Evolutionary conservation across 2,113 vertebrate species (phyloP), one percentile per base, ranked within the genome.

Genomic region (Sylvia atricapilla): DNA sequence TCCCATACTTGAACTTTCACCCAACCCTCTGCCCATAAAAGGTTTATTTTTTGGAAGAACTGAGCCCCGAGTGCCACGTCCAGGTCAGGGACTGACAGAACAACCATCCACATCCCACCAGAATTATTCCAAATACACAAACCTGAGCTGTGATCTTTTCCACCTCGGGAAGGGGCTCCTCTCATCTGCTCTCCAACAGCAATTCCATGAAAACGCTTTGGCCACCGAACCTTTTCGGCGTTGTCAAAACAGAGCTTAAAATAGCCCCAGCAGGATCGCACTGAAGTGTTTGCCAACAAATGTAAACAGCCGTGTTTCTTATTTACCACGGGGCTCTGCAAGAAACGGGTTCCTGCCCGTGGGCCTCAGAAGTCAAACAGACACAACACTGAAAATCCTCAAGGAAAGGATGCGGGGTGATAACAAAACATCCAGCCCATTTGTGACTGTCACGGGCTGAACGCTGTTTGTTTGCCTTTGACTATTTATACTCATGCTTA

Each of bases 401-500:
- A 46, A 88, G 88, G 84, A 90, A 89, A 93, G 90, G 95, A 92
- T 92, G 85, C 92, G 64, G 83, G 63, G 76, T 4, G 75, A 70
- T 49, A 95, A 94, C 93, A 90, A 96, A 92, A 74, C 67, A 5
- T 13, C 28, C 28, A 81, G 68, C 63, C 4, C 0, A 56, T 86
- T 33, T 88, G 82, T 67, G 82, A 93, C 59, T 59, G 83, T 69
- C 87, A 53, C 52, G 52, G 93, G 10, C 90, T 59, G 53, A 66
- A 19, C 68, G 4, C 15, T 83, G 84, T 91, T 96, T 96, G 90
- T 93, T 96, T 96, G 75, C 52, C 7, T 95, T 96, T 60, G 78
- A 28, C 96, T 97, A 95, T 96, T 97, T 96, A 96, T 97, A 96
- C 94, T 90, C 33, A 41, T 74, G 93, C 80, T 97, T 93, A 95